phyloP scores from a whole-genome alignment of 2,797 vertebrate genomes.

The Tokudaia muenninki region DNA sequence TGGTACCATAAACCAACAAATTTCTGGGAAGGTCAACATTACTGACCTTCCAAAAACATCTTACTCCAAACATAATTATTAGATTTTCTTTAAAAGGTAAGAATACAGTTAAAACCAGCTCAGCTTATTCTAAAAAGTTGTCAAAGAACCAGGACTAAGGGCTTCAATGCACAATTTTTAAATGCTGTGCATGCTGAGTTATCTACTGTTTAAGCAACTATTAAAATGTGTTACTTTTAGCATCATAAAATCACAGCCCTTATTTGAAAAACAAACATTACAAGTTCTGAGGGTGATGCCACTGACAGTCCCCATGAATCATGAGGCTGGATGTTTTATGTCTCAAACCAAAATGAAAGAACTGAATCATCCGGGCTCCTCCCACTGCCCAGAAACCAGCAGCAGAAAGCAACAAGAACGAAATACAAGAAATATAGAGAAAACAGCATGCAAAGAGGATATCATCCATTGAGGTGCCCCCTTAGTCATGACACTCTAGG shows the following conservation, averaged over 20 bases:
- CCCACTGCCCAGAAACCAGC: background rate
- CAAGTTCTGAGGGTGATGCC: background rate
- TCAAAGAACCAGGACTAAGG: constrained; percentile 18
- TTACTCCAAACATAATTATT: background rate
- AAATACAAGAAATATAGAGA: background rate
- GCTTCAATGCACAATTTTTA: background rate
- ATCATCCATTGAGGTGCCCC: background rate
- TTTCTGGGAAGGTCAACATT: background rate
- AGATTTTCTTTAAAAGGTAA: constrained; percentile 44
- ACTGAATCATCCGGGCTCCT: constrained; percentile 1
- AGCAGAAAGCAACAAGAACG: background rate
- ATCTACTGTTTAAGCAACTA: constrained; percentile 38
- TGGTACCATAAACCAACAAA: background rate
- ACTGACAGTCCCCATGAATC: constrained; percentile 6
- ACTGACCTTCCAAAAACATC: background rate
- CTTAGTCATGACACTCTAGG: background rate
- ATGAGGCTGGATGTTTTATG: background rate
- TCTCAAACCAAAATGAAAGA: constrained; percentile 18
- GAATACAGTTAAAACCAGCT: background rate
- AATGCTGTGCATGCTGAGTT: background rate
- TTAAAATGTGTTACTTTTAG: constrained; percentile 49
- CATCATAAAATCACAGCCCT: background rate
- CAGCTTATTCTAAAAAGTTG: background rate
- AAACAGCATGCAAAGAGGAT: background rate
- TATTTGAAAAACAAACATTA: constrained; percentile 31